Percentiles rank a stretch among this genome's conserved stretches.
Conservation (phyloP, 2,797 vertebrate species). For the Crax fasciolata region DNA sequence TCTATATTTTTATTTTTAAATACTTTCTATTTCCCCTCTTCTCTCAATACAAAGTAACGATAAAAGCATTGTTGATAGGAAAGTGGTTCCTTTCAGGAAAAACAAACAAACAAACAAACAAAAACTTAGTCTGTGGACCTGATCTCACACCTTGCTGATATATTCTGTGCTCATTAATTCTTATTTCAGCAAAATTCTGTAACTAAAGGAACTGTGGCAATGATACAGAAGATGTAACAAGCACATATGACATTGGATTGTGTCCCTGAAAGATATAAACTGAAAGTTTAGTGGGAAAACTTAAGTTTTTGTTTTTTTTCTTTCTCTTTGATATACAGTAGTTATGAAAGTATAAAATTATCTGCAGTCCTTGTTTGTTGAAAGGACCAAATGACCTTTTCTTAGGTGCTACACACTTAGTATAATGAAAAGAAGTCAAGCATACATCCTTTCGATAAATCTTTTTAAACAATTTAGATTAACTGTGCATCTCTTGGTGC, state of each 20-base stretch:
- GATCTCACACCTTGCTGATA: not conserved
- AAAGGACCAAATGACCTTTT: not conserved
- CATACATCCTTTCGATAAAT: not conserved
- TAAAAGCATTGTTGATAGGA: not conserved
- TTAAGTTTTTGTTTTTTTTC: fast-evolving
- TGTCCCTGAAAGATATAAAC: not conserved
- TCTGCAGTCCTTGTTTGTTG: not conserved
- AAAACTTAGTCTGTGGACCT: not conserved
- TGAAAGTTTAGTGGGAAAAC: not conserved
- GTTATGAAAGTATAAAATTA: fast-evolving
- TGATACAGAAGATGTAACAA: not conserved
- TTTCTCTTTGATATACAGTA: not conserved
- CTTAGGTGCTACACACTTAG: not conserved
- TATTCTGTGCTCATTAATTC: not conserved
- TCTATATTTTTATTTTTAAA: not conserved
- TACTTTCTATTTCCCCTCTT: not conserved
- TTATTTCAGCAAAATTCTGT: not conserved
- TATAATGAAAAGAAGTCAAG: not conserved
- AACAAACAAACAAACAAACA: not conserved
- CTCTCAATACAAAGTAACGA: not conserved
- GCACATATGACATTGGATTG: not conserved
- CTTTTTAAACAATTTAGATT: not conserved
- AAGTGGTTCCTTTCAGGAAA: not conserved
- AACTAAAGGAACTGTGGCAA: not conserved
- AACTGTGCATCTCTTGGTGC: not conserved